Base-by-base conservation (phyloP, 2,888 invertebrate genomes). In the Dynastes grantii region DNA sequence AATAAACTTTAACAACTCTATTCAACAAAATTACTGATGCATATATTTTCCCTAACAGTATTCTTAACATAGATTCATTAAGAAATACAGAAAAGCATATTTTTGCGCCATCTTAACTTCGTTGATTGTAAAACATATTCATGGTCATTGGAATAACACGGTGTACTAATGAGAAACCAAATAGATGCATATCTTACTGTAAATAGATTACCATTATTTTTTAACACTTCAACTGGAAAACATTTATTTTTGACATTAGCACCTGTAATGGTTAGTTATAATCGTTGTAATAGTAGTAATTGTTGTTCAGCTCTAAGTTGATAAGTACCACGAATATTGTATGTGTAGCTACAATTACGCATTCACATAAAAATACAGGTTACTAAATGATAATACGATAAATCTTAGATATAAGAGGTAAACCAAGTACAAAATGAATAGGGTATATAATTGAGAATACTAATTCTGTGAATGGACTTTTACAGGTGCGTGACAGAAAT, bases 121-220 rank as follows among this genome's bases (percentile, higher is more conserved):
- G 22, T 16, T 16, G 16, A 55, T 16, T 22, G 13, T 70, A 29
- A 70, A 29, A 53, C 51, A 70, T 53, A n/a, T 55, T 51, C 51
- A 29, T 40, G 55, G 55, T 45, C 45, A 45, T 11, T 65, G 40
- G 9, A 8, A 65, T 29, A 70, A 65, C 65, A 40, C 32, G n/a
- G 27, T 55, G 32, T 32, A 16, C 55, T 53, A 71, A 55, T 55
- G 32, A 37, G n/a, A 71, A 45, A 45, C 8, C 45, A 32, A 45
- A 37, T 22, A 73, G 45, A 61, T 53, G 53, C 53, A 71, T 58
- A 73, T 22, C 5, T 73, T 61, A n/a, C 58, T 61, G 73, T 55
- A 73, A 73, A 73, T 61, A 73, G 71, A 73, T 61, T 58, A 61
- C 73, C 45, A 73, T 73, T 73, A 73, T 73, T 73, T 73, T 71